Conservation (phyloP, 2,113 vertebrate genomes). For the Erythrocercus mccallii region DNA sequence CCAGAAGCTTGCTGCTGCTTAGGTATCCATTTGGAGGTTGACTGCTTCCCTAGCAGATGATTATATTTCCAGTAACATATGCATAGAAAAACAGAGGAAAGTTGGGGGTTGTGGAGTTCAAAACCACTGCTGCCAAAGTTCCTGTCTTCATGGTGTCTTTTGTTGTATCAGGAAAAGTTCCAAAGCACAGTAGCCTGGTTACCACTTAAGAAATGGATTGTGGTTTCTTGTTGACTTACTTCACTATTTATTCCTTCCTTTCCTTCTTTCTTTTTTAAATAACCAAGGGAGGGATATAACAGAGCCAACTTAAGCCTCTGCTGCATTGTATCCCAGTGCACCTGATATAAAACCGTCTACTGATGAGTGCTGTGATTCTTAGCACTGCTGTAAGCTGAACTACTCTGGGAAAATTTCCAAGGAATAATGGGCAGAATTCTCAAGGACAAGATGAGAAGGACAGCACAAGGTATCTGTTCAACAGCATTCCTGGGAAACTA, state of each 20-base stretch:
- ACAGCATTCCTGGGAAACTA: not conserved
- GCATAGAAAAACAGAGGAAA: not conserved
- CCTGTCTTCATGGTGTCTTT: not conserved
- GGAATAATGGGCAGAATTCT: not conserved
- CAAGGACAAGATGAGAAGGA: constrained; percentile 10
- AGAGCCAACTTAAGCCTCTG: not conserved
- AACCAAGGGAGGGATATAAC: not conserved
- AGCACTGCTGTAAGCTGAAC: constrained; percentile 20
- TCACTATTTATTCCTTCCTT: not conserved
- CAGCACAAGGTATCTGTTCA: not conserved
- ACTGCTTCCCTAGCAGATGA: not conserved
- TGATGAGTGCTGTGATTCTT: not conserved
- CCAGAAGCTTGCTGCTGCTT: not conserved
- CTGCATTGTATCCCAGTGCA: not conserved
- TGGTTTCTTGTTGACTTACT: not conserved
- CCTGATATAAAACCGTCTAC: not conserved
- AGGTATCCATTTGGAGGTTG: not conserved
- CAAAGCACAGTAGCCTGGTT: not conserved
- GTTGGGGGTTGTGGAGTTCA: not conserved
- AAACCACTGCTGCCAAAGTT: constrained; percentile 16
- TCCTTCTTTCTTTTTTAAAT: not conserved
- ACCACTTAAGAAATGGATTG: not conserved
- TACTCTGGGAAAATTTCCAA: constrained; percentile 31
- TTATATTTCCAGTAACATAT: not conserved
- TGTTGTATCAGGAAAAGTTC: not conserved